Evolutionary conservation across 2,113 vertebrate species (phyloP), one percentile per base, ranked within the genome.

Genomic region (Melanostigma gelatinosum): DNA sequence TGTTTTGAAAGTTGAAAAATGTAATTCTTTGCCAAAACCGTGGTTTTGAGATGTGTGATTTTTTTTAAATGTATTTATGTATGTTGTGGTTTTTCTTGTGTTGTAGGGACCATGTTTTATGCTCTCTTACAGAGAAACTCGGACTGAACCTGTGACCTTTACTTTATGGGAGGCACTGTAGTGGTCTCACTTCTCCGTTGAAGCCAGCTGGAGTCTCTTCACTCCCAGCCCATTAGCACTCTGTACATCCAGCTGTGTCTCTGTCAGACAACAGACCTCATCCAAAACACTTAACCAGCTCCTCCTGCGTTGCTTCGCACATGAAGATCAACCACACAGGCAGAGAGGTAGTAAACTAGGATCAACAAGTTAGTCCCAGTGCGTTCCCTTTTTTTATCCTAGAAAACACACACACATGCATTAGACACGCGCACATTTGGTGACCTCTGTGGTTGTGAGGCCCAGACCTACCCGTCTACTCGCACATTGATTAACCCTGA

Each of bases 401-500:
- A 55, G 27, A 55, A 74, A 29, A 65, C 42, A 71, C 72, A 72
- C 38, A 66, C 52, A 52, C 66, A 58, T n/a, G 20, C 73, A 40
- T 50, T 38, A 68, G 48, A 72, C 76, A 69, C 32, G 62, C 42
- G 15, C 61, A 78, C 73, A 29, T 76, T 69, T 15, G 42, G 77
- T 69, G 81, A 89, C 89, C 72, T 73, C 71, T 89, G 88, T 27
- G 75, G 72, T 36, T 80, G 82, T 77, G 83, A 92, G 88, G 79
- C 84, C 82, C 83, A 60, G 80, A 72, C 70, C 74, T 36, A 55
- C 82, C 70, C 52, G 16, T 75, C 80, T 84, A 71, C 87, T 92
- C 83, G 80, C 87, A 91, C 86, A 79, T 89, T 94, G 92, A 94
- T 94, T 92, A 93, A 88, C 85, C 86, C 82, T 85, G 65, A 78